Conservation (phyloP, 2,797 vertebrate genomes). For the Hydrolagus colliei region DNA sequence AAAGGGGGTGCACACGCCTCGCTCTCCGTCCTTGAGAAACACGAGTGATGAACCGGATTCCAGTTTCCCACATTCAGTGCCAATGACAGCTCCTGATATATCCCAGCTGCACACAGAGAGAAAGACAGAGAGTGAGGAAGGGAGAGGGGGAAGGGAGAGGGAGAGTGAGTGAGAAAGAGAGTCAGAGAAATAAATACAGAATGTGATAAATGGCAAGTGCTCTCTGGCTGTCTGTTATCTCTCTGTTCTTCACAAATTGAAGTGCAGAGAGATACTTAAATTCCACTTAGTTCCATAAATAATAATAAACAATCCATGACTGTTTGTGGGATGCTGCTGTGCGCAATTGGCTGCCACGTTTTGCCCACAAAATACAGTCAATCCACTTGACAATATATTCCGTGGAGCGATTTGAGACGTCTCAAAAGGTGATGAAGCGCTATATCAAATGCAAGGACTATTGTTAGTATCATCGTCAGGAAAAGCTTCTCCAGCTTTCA, state of each 20-base stretch:
- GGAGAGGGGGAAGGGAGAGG: no score
- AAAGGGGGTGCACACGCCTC: constrained; percentile 84
- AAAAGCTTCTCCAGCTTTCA: neutral
- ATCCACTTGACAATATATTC: no score
- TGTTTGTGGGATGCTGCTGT: no score
- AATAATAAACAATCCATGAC: no score
- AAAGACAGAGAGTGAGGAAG: neutral
- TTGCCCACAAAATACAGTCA: no score
- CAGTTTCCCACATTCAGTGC: constrained; percentile 82
- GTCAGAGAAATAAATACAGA: constrained; percentile 9
- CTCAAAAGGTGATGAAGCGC: no score
- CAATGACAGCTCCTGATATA: constrained; percentile 71
- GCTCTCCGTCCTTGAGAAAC: constrained; percentile 78
- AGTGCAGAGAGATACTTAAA: neutral
- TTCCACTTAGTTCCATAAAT: neutral
- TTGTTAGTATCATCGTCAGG: neutral
- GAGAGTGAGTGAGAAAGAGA: constrained; percentile 26
- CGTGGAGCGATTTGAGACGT: no score
- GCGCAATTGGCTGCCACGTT: no score
- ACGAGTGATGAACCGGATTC: constrained; percentile 82
- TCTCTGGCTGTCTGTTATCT: no score
- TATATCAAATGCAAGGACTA: no score
- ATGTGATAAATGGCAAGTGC: neutral
- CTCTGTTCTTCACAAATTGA: neutral
- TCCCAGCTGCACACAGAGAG: constrained; percentile 74